Percentiles rank a stretch among this genome's conserved stretches.
Evolutionary conservation across 2,113 vertebrate species (phyloP).

Genomic region (Caretta caretta): DNA sequence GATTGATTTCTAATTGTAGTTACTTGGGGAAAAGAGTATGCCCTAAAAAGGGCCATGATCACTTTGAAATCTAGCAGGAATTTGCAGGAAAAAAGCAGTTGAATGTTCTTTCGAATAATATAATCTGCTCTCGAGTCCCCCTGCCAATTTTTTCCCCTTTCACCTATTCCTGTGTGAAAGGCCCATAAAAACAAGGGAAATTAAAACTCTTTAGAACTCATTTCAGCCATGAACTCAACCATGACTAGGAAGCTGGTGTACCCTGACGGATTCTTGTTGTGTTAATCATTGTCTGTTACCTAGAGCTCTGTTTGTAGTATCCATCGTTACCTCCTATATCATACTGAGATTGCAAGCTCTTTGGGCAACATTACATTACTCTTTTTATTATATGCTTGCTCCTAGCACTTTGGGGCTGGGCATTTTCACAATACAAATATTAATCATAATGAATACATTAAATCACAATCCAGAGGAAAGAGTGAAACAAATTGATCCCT

Average conservation of each 20-base stretch:
- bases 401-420: not conserved
- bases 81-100: not conserved
- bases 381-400: not conserved
- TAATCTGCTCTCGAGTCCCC: not conserved
- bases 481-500: not conserved
- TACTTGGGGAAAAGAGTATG: not conserved
- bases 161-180: not conserved
- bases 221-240: not conserved
- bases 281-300: not conserved
- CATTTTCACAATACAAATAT: not conserved
- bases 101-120: not conserved
- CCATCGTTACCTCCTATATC: not conserved
- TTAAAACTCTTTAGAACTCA: not conserved
- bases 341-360: not conserved
- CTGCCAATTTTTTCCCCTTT: accelerated
- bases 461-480: not conserved
- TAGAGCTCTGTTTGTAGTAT: not conserved
- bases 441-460: not conserved
- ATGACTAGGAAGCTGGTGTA: not conserved
- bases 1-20: not conserved
- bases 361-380: not conserved
- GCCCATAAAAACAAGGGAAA: not conserved
- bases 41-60: not conserved
- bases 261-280: not conserved
- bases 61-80: not conserved